Conservation (phyloP, 2,113 vertebrate genomes). For the Oreocharis arfaki region DNA sequence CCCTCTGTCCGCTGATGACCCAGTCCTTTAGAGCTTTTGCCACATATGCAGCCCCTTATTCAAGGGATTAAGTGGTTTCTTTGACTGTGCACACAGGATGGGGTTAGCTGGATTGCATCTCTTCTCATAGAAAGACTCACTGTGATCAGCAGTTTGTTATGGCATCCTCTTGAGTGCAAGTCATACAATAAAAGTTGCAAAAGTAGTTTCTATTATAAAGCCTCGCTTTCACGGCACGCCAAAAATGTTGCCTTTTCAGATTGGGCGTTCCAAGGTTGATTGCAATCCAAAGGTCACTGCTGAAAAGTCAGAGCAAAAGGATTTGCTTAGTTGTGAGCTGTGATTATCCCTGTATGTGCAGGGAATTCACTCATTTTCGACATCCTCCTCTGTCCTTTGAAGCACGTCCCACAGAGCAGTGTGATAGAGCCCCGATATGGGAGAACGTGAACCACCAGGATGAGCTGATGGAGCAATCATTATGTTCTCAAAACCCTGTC, state of each 20-base stretch:
- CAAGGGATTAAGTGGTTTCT: background rate
- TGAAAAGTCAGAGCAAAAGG: background rate
- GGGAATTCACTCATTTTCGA: background rate
- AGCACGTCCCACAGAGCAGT: fast-evolving
- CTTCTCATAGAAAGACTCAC: background rate
- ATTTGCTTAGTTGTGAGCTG: background rate
- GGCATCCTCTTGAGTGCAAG: background rate
- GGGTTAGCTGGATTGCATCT: background rate
- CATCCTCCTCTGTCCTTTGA: background rate
- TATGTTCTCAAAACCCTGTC: background rate
- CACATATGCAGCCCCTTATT: background rate
- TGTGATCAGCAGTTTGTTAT: background rate
- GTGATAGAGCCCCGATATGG: background rate
- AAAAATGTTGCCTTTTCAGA: slow-evolving; percentile 32
- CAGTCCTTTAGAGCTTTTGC: background rate
- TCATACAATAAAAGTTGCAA: background rate
- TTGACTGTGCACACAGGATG: background rate
- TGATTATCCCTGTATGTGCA: background rate
- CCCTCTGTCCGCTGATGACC: background rate
- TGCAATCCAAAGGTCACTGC: background rate
- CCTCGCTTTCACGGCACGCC: background rate
- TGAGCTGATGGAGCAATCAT: fast-evolving
- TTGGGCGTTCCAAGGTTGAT: background rate
- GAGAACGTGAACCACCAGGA: background rate
- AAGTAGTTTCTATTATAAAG: slow-evolving; percentile 12